phyloP scores from a whole-genome alignment of 2,888 invertebrate genomes.

The Itoplectis maculator region DNA sequence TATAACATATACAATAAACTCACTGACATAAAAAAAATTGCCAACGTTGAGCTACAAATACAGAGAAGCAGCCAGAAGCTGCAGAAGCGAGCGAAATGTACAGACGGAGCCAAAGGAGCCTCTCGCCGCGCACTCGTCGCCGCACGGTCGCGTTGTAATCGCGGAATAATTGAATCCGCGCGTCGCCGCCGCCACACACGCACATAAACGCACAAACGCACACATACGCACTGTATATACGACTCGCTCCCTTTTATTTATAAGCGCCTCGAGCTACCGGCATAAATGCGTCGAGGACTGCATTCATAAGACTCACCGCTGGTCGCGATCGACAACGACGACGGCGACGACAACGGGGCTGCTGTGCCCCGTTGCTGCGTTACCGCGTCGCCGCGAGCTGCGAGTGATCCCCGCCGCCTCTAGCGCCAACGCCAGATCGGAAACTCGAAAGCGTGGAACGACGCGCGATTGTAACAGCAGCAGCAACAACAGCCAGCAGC shows the following conservation, averaged over 20 bases:
- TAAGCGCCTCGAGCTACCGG: conserved; percentile 80
- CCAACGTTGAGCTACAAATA: conserved; percentile 19
- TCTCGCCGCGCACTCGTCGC: conserved; percentile 50
- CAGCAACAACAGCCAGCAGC: too few species aligned
- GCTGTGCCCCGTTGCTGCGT: conserved; percentile 35
- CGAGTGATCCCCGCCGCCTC: conserved; percentile 44
- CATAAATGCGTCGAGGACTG: conserved; percentile 80
- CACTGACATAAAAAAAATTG: too few species aligned
- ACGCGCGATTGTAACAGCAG: conserved; percentile 18
- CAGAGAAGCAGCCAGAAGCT: conserved; percentile 26
- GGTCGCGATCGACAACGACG: conserved; percentile 37
- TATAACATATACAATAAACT: neutral
- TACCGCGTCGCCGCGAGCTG: too few species aligned
- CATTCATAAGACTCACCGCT: conserved; percentile 79
- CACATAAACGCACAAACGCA: too few species aligned
- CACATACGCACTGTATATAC: conserved; percentile 49
- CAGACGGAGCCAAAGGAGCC: conserved; percentile 45
- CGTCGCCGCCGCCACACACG: too few species aligned
- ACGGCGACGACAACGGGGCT: conserved; percentile 43
- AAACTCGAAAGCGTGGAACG: conserved; percentile 45
- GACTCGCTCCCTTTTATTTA: conserved; percentile 79
- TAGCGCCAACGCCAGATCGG: conserved; percentile 50
- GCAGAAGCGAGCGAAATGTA: conserved; percentile 22
- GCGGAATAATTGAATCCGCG: conserved; percentile 83
- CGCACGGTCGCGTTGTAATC: conserved; percentile 77